Percentiles rank a stretch among this genome's conserved stretches.
phyloP scores from a whole-genome alignment of 2,888 invertebrate species.

The Nomada ferruginata region DNA sequence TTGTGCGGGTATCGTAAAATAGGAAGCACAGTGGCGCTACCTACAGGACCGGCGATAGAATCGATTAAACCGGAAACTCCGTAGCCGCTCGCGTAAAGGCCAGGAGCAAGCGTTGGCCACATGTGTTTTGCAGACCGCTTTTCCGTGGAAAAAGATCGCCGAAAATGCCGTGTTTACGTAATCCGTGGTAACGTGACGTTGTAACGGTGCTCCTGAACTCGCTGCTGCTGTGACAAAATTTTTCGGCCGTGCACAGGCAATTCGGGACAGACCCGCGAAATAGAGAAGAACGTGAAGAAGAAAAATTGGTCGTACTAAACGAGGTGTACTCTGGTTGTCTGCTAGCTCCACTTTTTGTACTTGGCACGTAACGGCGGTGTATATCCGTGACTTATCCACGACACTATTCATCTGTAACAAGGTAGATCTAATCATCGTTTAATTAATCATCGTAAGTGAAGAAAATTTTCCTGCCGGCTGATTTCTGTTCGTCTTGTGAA shows the following conservation, averaged over 20 bases:
- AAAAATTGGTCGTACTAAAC: conserved; percentile 51
- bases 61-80: conserved; percentile 76
- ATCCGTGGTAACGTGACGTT: conserved; percentile 72
- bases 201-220: conserved; percentile 57
- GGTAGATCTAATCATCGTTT: conserved; percentile 30
- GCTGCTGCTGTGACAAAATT: conserved; percentile 38
- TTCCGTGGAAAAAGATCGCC: conserved; percentile 69
- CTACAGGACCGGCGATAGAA: conserved; percentile 31
- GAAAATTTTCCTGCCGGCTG: conserved; percentile 38
- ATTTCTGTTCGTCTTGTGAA: conserved; percentile 49
- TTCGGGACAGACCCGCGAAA: conserved; percentile 8
- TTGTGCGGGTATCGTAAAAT: conserved; percentile 1
- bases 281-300: conserved; percentile 37
- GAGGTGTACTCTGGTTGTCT: conserved; percentile 48
- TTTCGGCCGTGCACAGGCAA: not conserved
- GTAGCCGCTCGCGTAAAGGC: conserved; percentile 72
- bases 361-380: conserved; percentile 13
- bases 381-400: not conserved
- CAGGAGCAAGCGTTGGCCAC: conserved; percentile 78
- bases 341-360: conserved; percentile 28
- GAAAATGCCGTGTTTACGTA: conserved; percentile 82
- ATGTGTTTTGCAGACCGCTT: conserved; percentile 76
- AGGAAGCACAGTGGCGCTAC: conserved; percentile 48
- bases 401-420: conserved; percentile 13
- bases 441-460: conserved; percentile 11